These are phyloP conservation scores for Todus mexicanus DNA, from an alignment of 2,797 vertebrate species.

Conservation along the genomic window DNA sequence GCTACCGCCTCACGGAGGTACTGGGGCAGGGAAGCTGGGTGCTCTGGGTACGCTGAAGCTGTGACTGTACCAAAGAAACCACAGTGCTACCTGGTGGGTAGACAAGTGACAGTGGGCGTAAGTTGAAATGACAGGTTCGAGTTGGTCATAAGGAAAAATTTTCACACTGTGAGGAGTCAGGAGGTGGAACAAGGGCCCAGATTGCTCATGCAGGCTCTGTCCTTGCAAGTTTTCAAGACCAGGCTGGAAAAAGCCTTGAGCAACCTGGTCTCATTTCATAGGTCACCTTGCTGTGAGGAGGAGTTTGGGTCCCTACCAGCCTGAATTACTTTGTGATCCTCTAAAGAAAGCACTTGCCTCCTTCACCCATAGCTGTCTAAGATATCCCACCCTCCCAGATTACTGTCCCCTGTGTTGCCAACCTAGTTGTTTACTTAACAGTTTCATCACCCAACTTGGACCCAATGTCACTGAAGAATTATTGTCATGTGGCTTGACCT, in stretches of 20 bases:
- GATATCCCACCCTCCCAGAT: background rate
- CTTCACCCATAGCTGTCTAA: background rate
- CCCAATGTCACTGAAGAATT: background rate
- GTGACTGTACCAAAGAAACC: background rate
- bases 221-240: background rate
- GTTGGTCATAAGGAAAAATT: background rate
- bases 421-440: background rate
- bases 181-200: background rate
- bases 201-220: background rate
- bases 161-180: background rate
- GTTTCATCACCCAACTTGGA: background rate
- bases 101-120: background rate
- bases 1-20: constrained; percentile 91
- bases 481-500: background rate
- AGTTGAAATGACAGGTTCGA: background rate
- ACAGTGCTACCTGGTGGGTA: background rate
- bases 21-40: background rate
- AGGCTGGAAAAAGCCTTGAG: background rate
- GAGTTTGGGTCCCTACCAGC: background rate
- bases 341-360: background rate
- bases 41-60: accelerated
- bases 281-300: background rate
- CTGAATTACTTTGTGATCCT: background rate
- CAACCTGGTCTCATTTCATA: background rate
- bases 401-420: background rate